These are phyloP conservation scores for Zaprionus gabonicus DNA, from an alignment of 1,140 invertebrate species.

Conservation along the genomic window DNA sequence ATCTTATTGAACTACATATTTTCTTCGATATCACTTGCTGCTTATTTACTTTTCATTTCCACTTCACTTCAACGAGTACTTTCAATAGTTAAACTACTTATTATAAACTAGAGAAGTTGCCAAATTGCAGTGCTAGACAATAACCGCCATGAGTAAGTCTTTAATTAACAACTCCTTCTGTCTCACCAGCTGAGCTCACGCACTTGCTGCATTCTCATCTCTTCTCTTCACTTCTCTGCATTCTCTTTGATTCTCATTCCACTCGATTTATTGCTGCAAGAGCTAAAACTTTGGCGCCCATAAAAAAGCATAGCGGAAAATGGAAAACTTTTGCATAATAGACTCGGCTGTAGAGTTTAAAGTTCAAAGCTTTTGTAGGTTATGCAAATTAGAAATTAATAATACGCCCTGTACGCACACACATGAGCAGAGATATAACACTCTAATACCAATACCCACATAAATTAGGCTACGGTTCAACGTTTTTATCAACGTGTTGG, in stretches of 20 bases:
- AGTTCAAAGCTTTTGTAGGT: conserved; percentile 81
- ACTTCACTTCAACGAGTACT: background rate
- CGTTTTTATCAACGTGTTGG: conserved; percentile 73
- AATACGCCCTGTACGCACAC: conserved; percentile 55
- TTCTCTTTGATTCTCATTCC: conserved; percentile 47
- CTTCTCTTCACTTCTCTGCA: background rate
- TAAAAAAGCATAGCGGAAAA: conserved; percentile 33
- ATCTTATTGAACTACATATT: no score
- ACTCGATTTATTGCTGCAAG: conserved; percentile 75
- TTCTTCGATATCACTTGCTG: no score
- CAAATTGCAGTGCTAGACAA: conserved; percentile 2
- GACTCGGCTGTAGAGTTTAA: conserved; percentile 68
- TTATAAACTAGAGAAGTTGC: background rate
- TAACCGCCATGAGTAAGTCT: conserved; percentile 5
- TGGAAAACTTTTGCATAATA: conserved; percentile 74
- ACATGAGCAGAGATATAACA: conserved; percentile 20
- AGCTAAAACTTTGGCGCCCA: conserved; percentile 52
- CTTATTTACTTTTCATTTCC: no score
- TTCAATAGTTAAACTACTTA: background rate
- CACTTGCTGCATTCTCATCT: conserved; percentile 3
- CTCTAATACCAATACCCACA: conserved; percentile 76
- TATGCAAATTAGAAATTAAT: conserved; percentile 83
- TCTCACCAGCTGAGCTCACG: conserved; percentile 22
- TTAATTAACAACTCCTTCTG: conserved; percentile 23
- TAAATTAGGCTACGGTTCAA: conserved; percentile 78